phyloP scores from a whole-genome alignment of 2,797 vertebrate genomes.

The Gila robusta region DNA sequence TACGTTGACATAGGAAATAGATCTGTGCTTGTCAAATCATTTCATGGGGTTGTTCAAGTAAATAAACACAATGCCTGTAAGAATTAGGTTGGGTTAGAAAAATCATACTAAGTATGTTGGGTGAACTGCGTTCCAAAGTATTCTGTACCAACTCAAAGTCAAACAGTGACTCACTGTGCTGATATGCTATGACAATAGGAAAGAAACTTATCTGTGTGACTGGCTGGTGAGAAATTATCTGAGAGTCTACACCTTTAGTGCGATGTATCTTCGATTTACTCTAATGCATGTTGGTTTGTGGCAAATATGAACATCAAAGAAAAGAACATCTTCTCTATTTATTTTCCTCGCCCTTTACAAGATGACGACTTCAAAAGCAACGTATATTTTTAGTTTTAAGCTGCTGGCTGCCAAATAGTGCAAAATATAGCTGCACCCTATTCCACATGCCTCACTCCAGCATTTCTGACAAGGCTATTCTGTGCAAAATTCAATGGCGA shows the following conservation, averaged over 20 bases:
- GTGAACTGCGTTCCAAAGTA: background rate
- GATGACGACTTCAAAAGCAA: slow-evolving; percentile 70
- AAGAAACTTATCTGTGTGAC: background rate
- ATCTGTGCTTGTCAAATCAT: background rate
- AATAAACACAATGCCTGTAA: background rate
- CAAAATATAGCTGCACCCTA: slow-evolving; percentile 74
- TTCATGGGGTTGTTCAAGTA: background rate
- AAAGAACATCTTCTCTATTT: slow-evolving; percentile 57
- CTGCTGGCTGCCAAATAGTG: slow-evolving; percentile 72
- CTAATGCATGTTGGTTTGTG: background rate
- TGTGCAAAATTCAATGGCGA: slow-evolving; percentile 43
- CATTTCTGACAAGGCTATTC: slow-evolving; percentile 38
- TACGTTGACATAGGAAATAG: background rate
- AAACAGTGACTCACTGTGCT: slow-evolving; percentile 31
- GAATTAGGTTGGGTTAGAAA: background rate
- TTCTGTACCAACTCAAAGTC: slow-evolving; percentile 21
- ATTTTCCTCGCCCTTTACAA: slow-evolving; percentile 70
- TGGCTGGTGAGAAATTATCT: background rate
- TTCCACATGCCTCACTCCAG: slow-evolving; percentile 59
- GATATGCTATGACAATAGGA: slow-evolving; percentile 8
- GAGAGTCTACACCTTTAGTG: background rate
- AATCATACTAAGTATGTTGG: background rate
- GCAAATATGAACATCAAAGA: slow-evolving; percentile 60
- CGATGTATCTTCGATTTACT: background rate
- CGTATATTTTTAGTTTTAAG: slow-evolving; percentile 77